Evolutionary conservation across 2,113 vertebrate genomes (phyloP).

Genomic region (Hucho hucho): DNA sequence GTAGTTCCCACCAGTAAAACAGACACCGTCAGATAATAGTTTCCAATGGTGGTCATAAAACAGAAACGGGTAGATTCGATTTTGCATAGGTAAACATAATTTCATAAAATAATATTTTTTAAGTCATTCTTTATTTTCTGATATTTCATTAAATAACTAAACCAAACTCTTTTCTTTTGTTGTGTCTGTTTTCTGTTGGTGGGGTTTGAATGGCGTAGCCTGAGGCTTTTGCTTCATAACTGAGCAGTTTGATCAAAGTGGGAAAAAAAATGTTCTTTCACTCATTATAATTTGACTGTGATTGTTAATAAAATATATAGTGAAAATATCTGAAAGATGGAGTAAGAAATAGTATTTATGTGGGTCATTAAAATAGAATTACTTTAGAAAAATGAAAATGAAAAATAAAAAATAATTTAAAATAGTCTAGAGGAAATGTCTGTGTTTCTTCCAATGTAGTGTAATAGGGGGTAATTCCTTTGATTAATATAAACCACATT

Average conservation of each 20-base stretch:
- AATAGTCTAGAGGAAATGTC: constrained; percentile 16
- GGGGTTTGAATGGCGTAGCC: not conserved
- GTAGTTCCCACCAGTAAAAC: constrained; percentile 5
- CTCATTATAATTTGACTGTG: constrained; percentile 10
- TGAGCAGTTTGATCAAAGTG: not conserved
- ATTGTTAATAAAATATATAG: not conserved
- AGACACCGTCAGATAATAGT: not conserved
- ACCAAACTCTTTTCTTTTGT: not conserved
- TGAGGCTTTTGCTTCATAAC: not conserved
- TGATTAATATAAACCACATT: constrained; percentile 7
- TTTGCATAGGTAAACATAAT: not conserved
- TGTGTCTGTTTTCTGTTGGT: not conserved
- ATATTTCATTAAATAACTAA: not conserved
- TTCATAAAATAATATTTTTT: not conserved
- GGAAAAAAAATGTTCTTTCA: constrained; percentile 4
- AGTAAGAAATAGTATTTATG: constrained; percentile 18
- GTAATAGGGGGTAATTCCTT: constrained; percentile 12
- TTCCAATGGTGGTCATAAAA: not conserved
- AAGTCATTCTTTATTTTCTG: not conserved
- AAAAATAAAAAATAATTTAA: constrained; percentile 22
- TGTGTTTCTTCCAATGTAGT: constrained; percentile 8
- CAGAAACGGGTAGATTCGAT: not conserved
- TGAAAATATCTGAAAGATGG: constrained; percentile 8
- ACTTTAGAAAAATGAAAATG: constrained; percentile 24
- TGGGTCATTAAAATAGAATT: constrained; percentile 20